Conservation (phyloP, 2,113 vertebrate species). For the Gulo gulo region DNA sequence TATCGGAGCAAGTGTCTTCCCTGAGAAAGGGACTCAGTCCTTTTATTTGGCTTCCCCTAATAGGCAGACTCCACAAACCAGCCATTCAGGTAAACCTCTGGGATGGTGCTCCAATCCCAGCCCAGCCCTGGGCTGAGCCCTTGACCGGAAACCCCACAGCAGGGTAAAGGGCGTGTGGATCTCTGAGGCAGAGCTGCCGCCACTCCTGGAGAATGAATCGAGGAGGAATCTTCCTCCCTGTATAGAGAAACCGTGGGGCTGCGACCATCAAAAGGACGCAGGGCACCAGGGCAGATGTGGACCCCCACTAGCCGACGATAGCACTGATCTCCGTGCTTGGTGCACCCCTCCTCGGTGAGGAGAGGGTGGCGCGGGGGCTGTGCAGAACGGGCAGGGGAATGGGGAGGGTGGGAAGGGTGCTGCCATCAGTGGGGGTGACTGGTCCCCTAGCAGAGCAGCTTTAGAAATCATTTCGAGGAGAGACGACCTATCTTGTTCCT, state of each 20-base stretch:
- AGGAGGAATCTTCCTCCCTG: not conserved
- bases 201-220: not conserved
- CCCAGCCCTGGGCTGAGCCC: not conserved
- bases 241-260: not conserved
- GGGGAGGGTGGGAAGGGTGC: not conserved
- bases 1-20: not conserved
- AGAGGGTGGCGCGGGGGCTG: not conserved
- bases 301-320: not conserved
- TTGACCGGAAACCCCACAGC: not conserved
- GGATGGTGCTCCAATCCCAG: not conserved
- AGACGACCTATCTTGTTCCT: not conserved
- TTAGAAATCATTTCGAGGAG: slow-evolving; percentile 17
- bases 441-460: not conserved
- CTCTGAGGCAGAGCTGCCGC: not conserved
- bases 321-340: not conserved
- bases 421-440: not conserved
- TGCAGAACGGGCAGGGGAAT: not conserved
- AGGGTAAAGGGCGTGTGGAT: rapidly evolving
- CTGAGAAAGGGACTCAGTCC: not conserved
- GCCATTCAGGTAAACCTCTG: not conserved
- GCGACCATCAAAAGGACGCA: not conserved
- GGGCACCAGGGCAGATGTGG: not conserved
- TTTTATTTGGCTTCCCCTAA: not conserved
- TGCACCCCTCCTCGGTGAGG: not conserved
- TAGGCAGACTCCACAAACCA: not conserved